Evolutionary conservation across 2,113 vertebrate species (phyloP).

Genomic region (Hippocampus guttulatus): DNA sequence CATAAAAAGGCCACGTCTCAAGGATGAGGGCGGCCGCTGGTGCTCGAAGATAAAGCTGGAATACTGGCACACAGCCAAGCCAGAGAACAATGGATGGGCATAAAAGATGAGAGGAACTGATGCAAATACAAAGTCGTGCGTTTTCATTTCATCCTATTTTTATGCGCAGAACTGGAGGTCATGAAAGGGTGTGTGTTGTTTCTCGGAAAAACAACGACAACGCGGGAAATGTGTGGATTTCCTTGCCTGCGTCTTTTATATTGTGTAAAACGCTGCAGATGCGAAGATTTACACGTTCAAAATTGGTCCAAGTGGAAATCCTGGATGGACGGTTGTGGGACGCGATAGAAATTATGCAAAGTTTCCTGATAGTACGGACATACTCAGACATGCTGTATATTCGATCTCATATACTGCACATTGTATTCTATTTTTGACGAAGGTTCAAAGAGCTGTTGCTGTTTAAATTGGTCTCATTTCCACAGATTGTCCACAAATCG

Average conservation of each 20-base stretch:
- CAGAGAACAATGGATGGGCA: conserved; percentile 9
- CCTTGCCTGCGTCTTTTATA: conserved; percentile 26
- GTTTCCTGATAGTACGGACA: neutral
- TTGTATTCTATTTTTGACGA: conserved; percentile 9
- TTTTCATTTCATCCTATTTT: conserved; percentile 36
- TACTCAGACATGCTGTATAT: neutral
- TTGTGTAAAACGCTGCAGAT: conserved; percentile 33
- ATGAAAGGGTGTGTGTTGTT: neutral
- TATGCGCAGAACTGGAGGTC: conserved; percentile 32
- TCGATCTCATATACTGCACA: conserved; percentile 11
- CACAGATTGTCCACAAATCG: conserved; percentile 4
- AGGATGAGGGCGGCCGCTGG: conserved; percentile 50
- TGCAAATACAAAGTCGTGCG: conserved; percentile 36
- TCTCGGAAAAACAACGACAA: neutral
- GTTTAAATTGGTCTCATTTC: conserved; percentile 17
- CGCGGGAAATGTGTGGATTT: conserved; percentile 15
- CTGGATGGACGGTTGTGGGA: neutral
- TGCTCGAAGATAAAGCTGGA: conserved; percentile 50
- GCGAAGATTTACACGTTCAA: conserved; percentile 14
- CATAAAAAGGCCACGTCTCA: conserved; percentile 49
- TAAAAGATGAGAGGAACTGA: conserved; percentile 17
- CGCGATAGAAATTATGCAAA: neutral
- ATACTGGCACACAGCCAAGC: conserved; percentile 17
- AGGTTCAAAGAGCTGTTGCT: conserved; percentile 8
- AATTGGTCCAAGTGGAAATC: conserved; percentile 13